Evolutionary conservation across 2,888 invertebrate genomes (phyloP).

Genomic region (Ormyrus nitidulus): DNA sequence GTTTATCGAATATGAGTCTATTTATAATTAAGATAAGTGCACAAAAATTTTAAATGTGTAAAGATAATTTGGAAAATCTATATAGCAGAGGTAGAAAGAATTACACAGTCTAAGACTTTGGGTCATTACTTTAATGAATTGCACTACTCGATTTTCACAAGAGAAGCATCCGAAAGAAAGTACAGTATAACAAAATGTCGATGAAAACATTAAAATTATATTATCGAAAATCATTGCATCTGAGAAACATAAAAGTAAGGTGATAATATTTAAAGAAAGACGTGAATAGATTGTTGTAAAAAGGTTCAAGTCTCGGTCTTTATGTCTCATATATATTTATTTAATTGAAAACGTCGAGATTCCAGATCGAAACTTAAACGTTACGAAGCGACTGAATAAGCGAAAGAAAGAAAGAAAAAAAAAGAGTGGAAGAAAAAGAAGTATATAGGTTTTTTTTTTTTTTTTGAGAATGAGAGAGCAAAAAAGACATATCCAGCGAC

Average conservation of each 20-base stretch:
- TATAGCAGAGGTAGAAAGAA: slow-evolving; percentile 3
- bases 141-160: slow-evolving; percentile 25
- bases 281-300: not conserved
- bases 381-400: too few relatives aligned
- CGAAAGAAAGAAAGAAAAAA: too few relatives aligned
- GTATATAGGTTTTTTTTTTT: too few relatives aligned
- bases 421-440: too few relatives aligned
- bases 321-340: too few relatives aligned
- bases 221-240: not conserved
- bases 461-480: too few relatives aligned
- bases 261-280: not conserved
- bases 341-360: too few relatives aligned
- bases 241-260: not conserved
- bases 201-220: not conserved
- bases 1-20: slow-evolving; percentile 1
- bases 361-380: too few relatives aligned
- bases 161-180: slow-evolving; percentile 51
- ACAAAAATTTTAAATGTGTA: slow-evolving; percentile 9
- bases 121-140: slow-evolving; percentile 20
- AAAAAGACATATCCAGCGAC: too few relatives aligned
- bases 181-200: not conserved
- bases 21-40: slow-evolving; percentile 13
- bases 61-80: slow-evolving; percentile 14
- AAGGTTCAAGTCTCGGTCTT: slow-evolving; percentile 6
- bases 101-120: slow-evolving; percentile 21